Base-by-base conservation (phyloP, 2,113 vertebrate species). In the Stercorarius parasiticus region DNA sequence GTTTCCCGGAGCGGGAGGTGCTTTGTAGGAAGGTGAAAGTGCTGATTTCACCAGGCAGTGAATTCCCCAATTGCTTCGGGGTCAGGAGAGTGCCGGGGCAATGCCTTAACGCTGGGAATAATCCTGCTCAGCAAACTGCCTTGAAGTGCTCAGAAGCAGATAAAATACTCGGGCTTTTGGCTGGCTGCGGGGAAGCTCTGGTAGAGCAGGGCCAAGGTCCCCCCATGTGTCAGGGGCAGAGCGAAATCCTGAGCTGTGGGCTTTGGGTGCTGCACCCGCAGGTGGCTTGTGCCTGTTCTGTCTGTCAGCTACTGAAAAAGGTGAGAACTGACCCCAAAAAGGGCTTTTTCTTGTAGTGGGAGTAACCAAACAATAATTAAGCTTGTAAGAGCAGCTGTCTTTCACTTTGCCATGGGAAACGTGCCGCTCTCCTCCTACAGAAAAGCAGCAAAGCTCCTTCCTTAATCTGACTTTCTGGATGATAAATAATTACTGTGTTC, bases 361-460 rank as follows among this genome's bases (percentile, higher is more conserved):
- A 34, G 29, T 15, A 38, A 20, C 20, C 10, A 16, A 22, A 0
- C 5, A 2, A 3, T 4, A 20, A 3, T 21, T 7, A 11, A 11
- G 61, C 16, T 79, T 40, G 15, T 32, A 5, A 42, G 30, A 61
- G 22, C 62, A 22, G 32, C 13, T 32, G 16, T 19, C 5, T 77
- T 20, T 34, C 1, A 0, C 14, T 32, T 32, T 5, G 0, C 12
- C 1, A 0, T 2, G 19, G 49, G 30, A 36, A 25, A 55, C 0
- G 7, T 3, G 20, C 17, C 2, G 1, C 9, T 18, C 9, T 65
- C 14, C 30, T 47, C 22, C n/a, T 30, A 0, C 14, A 17, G 61
- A 4, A 22, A 14, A 56, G 59, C 47, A 59, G 56, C 38, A 4
- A 5, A 69, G 36, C 66, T 84, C 58, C 32, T 42, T 78, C 69